These are phyloP conservation scores for Guaruba guarouba DNA, from an alignment of 2,113 vertebrate genomes.

Conservation along the genomic window DNA sequence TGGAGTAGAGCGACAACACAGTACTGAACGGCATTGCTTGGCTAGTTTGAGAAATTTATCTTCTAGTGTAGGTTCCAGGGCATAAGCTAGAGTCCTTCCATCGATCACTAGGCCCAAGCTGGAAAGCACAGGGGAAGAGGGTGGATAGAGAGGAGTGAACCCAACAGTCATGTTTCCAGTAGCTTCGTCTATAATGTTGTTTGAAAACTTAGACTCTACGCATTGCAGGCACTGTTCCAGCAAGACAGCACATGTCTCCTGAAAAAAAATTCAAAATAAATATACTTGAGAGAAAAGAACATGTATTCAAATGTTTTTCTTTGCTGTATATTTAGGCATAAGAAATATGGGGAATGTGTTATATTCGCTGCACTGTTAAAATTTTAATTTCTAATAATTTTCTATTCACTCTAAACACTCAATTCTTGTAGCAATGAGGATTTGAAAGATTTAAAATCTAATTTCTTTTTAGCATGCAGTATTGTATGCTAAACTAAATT, in stretches of 20 bases:
- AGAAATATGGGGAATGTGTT: not conserved
- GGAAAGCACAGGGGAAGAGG: conserved; percentile 66
- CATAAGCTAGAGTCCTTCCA: conserved; percentile 90
- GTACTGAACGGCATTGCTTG: conserved; percentile 86
- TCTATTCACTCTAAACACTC: not conserved
- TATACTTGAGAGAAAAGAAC: conserved; percentile 25
- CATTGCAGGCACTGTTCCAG: conserved; percentile 90
- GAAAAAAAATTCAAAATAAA: conserved; percentile 46
- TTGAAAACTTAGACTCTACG: conserved; percentile 82
- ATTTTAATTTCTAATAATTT: not conserved
- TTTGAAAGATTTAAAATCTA: not conserved
- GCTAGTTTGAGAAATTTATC: conserved; percentile 91
- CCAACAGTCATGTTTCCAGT: conserved; percentile 62
- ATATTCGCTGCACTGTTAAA: not conserved
- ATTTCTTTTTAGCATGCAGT: not conserved
- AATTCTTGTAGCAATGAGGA: not conserved
- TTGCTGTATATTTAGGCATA: not conserved
- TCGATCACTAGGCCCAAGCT: conserved; percentile 91
- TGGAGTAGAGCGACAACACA: conserved; percentile 94
- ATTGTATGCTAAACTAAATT: conserved; percentile 13
- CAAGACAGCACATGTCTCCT: conserved; percentile 90
- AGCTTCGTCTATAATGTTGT: conserved; percentile 56
- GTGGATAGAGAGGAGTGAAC: conserved; percentile 67
- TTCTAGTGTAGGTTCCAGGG: conserved; percentile 87
- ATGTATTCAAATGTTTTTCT: not conserved